Conservation (phyloP, 2,888 invertebrate genomes). For the Chrysina gloriosa region DNA sequence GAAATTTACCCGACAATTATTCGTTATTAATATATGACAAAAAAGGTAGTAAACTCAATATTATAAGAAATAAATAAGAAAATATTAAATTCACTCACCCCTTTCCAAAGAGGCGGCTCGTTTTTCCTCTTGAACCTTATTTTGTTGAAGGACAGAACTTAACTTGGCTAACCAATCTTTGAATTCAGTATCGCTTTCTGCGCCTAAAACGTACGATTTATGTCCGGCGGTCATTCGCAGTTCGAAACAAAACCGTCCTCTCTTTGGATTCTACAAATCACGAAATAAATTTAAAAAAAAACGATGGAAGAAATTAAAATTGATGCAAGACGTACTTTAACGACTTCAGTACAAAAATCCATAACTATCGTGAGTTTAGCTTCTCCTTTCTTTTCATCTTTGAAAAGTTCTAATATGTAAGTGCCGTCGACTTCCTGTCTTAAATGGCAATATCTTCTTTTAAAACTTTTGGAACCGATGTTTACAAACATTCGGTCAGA, state of each 20-base stretch:
- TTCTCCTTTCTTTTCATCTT: slow-evolving; percentile 92
- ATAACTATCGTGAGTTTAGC: slow-evolving; percentile 92
- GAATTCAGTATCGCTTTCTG: slow-evolving; percentile 86
- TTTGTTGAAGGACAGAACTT: slow-evolving; percentile 84
- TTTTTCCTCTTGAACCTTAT: slow-evolving; percentile 84
- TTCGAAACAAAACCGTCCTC: slow-evolving; percentile 89
- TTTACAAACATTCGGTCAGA: slow-evolving; percentile 92
- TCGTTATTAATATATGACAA: too few species aligned
- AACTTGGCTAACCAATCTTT: slow-evolving; percentile 87
- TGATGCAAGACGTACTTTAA: slow-evolving; percentile 70
- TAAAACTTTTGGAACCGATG: slow-evolving; percentile 93
- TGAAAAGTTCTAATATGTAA: slow-evolving; percentile 90
- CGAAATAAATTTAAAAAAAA: too few species aligned
- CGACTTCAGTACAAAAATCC: slow-evolving; percentile 93
- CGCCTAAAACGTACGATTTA: slow-evolving; percentile 87
- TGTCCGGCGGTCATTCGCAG: slow-evolving; percentile 87
- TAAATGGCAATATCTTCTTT: slow-evolving; percentile 89
- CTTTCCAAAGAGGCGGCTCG: slow-evolving; percentile 75
- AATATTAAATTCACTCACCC: slow-evolving; percentile 55
- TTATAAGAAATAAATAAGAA: too few species aligned
- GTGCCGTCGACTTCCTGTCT: slow-evolving; percentile 92
- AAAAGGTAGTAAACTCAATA: too few species aligned
- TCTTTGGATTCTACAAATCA: slow-evolving; percentile 78
- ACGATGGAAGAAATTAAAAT: not conserved
- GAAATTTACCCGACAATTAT: too few species aligned